Evolutionary conservation across 2,113 vertebrate species (phyloP), one percentile per base, ranked within the genome.

Genomic region (Periophthalmodon schlosseri): DNA sequence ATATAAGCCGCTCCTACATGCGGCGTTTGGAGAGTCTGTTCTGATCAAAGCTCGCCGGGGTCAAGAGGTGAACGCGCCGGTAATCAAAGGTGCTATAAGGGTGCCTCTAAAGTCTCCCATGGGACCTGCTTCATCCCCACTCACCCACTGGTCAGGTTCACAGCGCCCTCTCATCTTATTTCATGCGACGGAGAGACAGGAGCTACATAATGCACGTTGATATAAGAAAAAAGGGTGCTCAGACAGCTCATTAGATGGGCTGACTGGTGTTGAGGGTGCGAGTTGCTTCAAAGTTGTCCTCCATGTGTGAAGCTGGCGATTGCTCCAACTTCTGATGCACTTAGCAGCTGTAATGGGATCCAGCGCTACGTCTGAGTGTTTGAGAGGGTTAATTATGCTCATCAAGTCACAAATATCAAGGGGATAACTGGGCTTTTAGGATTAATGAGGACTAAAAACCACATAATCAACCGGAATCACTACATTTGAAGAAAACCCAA

Each of bases 1-100:
- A 74, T 57, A 77, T 75, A 61, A 74, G 78, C 76, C 79, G 79
- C 47, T 61, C 75, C 64, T 69, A 76, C 67, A 60, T 28, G 21
- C 54, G 70, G 81, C 63, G 54, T 79, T 44, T 73, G 69, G n/a
- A 72, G 21, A 4, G 36, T 33, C 72, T 77, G 76, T 90, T 87
- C 76, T 88, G 78, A 91, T 89, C 79, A 90, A 87, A 79, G 77
- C 39, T 79, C 60, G 28, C n/a, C 34, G 50, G 56, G 85, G 84
- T 89, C 89, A 84, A 75, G 64, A 66, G 83, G 87, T 88, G 69
- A 85, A 65, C 75, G 74, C 71, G 72, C 76, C 69, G 74, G 67
- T 74, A 73, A 87, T 87, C 81, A 88, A 77, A 85, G 71, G 58
- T 70, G 74, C 49, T 57, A 74, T 75, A 67, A 73, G 73, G 78